A percentile compares a stretch with the other conserved stretches of the same genome.
phyloP scores from a whole-genome alignment of 2,113 vertebrate species.

The Piprites chloris region DNA sequence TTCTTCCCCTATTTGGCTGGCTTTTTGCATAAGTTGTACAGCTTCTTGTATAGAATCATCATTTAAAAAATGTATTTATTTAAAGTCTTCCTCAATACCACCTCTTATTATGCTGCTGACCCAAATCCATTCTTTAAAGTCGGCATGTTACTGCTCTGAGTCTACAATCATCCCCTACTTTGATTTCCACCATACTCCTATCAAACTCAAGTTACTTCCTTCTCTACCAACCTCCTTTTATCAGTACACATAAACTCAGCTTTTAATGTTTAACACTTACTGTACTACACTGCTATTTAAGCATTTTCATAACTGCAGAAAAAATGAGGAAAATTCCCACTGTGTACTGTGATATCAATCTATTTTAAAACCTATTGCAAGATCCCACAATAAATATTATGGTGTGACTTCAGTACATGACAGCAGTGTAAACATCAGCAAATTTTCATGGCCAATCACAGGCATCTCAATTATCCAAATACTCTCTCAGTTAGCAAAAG shows the following conservation, averaged over 20 bases:
- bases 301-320: neutral
- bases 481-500: conserved; percentile 28
- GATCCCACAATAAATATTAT: neutral
- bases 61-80: neutral
- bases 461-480: conserved; percentile 14
- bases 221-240: neutral
- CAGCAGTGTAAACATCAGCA: conserved; percentile 56
- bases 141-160: neutral
- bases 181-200: neutral
- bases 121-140: neutral
- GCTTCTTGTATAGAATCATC: neutral
- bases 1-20: neutral
- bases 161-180: neutral
- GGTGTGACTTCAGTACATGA: conserved; percentile 3
- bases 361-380: conserved; percentile 14
- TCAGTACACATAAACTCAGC: neutral
- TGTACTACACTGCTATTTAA: neutral
- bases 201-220: neutral
- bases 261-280: conserved; percentile 7
- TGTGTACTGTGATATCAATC: neutral
- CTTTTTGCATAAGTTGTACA: neutral
- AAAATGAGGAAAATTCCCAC: neutral
- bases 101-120: neutral
- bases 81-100: neutral
- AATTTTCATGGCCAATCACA: conserved; percentile 28